Base-by-base conservation (phyloP, 2,113 vertebrate genomes). In the Sturnira hondurensis region DNA sequence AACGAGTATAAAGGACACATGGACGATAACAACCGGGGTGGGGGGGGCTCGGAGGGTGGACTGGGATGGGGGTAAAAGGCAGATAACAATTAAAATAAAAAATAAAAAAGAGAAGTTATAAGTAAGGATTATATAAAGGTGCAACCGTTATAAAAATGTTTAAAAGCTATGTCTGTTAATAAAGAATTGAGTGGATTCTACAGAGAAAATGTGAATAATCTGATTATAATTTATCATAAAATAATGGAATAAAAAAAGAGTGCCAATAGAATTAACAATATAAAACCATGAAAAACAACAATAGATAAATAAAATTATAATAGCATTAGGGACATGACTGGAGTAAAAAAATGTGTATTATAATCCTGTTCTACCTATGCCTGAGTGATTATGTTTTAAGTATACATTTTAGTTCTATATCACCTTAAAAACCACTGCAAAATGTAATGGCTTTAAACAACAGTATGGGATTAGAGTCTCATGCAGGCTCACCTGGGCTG, bases 201-300 rank as follows among this genome's bases (percentile, higher is more conserved):
- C 28, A 97, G 81, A 90, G 93, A 94, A 94, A 82, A 89, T 87
- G 24, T 93, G 93, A 97, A 90, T 93, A 87, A 95, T 82, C 19
- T 41, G 81, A 58, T 96, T 87, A 85, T 92, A 96, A 80, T 92
- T 97, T 96, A 28, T 95, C 94, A 68, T 94, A 17, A 96, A 96
- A 84, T 92, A 92, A 87, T 89, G 16, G 17, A 97, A 90, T 96
- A 74, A 94, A 97, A 82, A 86, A 54, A 93, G 91, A 85, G 56
- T 92, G 28, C 36, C 71, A 95, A 95, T 96, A 96, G 91, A 97
- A 95, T 96, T 83, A 96, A 45, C 77, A 96, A 93, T 92, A 77
- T 96, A 95, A 95, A 80, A 81, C 26, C 47, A 74, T 84, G 31
- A 89, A 84, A 83, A 96, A 47, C 33, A 93, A 71, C 31, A 96